Evolutionary conservation across 2,888 invertebrate genomes (phyloP).

Genomic region (Dolichopus griseipennis): DNA sequence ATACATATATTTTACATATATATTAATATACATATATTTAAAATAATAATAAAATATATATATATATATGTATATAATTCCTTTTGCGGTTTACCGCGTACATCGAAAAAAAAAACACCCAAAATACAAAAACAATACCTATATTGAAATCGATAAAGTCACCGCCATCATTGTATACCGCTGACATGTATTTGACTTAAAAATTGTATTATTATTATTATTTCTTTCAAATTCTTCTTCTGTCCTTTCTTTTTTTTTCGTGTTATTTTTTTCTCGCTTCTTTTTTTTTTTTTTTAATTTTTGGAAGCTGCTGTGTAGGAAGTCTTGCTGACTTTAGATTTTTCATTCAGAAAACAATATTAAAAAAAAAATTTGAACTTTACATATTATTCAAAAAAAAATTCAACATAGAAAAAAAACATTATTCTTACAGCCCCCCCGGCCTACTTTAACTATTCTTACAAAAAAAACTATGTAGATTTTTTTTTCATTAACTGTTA

Average conservation of each 20-base stretch:
- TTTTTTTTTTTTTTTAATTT: too few species aligned
- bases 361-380: neutral
- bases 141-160: neutral
- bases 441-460: too few species aligned
- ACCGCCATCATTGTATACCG: neutral
- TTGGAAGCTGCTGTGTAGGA: neutral
- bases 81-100: neutral
- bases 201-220: neutral
- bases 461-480: neutral
- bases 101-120: neutral
- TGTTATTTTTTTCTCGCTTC: too few species aligned
- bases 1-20: too few species aligned
- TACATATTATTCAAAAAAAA: neutral
- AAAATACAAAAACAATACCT: neutral
- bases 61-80: neutral
- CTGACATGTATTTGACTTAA: slow-evolving; percentile 5
- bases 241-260: too few species aligned
- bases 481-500: neutral
- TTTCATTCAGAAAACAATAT: neutral
- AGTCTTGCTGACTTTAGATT: neutral
- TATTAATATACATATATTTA: too few species aligned
- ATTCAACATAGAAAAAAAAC: neutral
- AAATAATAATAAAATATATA: too few species aligned
- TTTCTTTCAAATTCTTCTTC: neutral
- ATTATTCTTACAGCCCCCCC: too few species aligned